Percentiles rank a stretch among this genome's conserved stretches.
These are phyloP conservation scores for Andrena dorsata DNA, from an alignment of 2,888 invertebrate species.

Conservation along the genomic window DNA sequence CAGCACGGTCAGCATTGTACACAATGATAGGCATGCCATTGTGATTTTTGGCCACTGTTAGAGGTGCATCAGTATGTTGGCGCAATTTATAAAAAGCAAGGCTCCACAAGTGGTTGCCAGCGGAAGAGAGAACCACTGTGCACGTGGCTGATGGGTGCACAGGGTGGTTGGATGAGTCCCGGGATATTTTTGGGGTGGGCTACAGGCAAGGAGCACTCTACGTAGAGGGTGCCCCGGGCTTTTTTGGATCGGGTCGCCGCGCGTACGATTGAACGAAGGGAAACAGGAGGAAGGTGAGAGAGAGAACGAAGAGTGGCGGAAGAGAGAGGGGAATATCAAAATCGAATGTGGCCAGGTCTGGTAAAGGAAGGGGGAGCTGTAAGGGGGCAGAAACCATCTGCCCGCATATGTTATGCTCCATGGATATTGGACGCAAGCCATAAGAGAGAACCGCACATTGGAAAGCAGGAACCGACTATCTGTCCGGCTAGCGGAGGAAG, in stretches of 20 bases:
- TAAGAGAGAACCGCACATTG: conserved; percentile 73
- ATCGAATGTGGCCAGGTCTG: conserved; percentile 59
- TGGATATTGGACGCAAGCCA: conserved; percentile 69
- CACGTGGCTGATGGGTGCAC: conserved; percentile 67
- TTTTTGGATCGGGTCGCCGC: conserved; percentile 73
- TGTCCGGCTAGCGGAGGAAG: conserved; percentile 70
- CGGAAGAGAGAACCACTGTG: conserved; percentile 74
- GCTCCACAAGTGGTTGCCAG: conserved; percentile 72
- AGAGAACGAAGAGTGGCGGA: conserved; percentile 40
- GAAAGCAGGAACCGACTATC: conserved; percentile 75
- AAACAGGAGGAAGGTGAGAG: conserved; percentile 54
- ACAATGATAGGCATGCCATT: too few species aligned
- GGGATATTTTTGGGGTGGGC: conserved; percentile 75
- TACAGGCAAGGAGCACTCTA: conserved; percentile 72
- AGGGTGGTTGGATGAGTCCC: conserved; percentile 74
- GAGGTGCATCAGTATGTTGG: neutral
- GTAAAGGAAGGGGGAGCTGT: conserved; percentile 40
- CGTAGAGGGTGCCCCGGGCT: conserved; percentile 78
- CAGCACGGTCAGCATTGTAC: too few species aligned
- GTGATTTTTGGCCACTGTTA: neutral
- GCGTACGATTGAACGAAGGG: conserved; percentile 61
- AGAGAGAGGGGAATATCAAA: conserved; percentile 49
- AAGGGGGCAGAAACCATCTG: conserved; percentile 80
- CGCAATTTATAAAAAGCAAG: conserved; percentile 23
- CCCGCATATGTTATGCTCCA: conserved; percentile 82